These are phyloP conservation scores for Pristionchus exspectatus DNA, from an alignment of 2,888 invertebrate species.

Conservation along the genomic window DNA sequence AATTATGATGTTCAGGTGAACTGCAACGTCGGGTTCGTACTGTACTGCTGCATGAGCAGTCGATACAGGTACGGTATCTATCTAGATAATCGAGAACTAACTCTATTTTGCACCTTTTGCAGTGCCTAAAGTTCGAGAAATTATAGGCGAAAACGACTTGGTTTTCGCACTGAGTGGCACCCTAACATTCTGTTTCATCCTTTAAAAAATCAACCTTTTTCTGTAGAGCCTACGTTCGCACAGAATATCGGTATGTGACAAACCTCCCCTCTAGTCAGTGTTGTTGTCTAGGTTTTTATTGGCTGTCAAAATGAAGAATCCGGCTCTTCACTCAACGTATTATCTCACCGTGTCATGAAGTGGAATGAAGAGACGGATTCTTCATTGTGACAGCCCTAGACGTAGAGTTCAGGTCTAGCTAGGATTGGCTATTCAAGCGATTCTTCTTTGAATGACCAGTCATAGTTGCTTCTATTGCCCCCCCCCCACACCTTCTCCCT, in stretches of 20 bases:
- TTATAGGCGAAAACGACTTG: too few relatives aligned
- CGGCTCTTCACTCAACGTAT: too few relatives aligned
- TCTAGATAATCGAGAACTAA: neutral
- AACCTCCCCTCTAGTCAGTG: neutral
- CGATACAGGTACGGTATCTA: slow-evolving; percentile 61
- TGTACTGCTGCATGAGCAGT: slow-evolving; percentile 70
- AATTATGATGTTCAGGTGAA: slow-evolving; percentile 54
- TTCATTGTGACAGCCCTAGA: neutral
- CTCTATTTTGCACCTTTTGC: too few relatives aligned
- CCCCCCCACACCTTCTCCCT: neutral
- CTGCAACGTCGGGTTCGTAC: slow-evolving; percentile 69
- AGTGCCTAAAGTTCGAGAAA: too few relatives aligned
- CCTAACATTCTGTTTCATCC: neutral
- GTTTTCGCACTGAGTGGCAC: too few relatives aligned
- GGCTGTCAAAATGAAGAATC: neutral
- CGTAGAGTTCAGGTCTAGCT: neutral
- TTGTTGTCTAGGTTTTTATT: neutral
- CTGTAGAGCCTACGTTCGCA: slow-evolving; percentile 48
- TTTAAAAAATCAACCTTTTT: neutral
- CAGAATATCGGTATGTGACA: slow-evolving; percentile 17
- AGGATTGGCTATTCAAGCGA: neutral
- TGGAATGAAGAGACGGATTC: neutral
- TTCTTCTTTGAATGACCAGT: neutral
- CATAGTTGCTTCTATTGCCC: neutral
- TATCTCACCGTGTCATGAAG: too few relatives aligned